A percentile compares a stretch with the other conserved stretches of the same genome.
phyloP scores from a whole-genome alignment of 2,113 vertebrate species.

The Camarhynchus parvulus region DNA sequence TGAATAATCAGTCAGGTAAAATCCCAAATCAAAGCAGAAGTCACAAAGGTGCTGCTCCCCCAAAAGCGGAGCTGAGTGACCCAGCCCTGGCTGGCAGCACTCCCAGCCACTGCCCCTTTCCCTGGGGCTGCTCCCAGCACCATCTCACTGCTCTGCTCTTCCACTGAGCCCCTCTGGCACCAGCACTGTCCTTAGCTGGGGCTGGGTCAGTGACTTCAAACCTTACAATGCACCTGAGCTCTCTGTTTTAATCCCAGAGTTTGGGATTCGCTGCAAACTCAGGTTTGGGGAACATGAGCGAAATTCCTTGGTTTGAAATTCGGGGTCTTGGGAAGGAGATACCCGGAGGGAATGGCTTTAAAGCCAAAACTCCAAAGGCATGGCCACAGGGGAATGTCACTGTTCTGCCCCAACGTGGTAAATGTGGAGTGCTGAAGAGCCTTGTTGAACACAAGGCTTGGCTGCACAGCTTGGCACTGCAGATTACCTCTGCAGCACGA shows the following conservation, averaged over 20 bases:
- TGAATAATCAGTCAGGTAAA: constrained; percentile 49
- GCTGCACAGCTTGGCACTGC: not conserved
- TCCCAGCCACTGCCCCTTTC: not conserved
- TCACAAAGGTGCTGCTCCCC: not conserved
- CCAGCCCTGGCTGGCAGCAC: not conserved
- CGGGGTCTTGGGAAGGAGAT: not conserved
- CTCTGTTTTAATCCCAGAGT: not conserved
- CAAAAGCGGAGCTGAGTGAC: not conserved
- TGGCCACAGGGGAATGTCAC: not conserved
- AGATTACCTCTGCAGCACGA: not conserved
- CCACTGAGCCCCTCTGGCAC: not conserved
- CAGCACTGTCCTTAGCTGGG: not conserved
- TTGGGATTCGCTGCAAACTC: accelerated
- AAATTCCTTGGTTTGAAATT: not conserved
- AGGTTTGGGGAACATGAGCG: not conserved
- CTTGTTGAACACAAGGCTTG: accelerated
- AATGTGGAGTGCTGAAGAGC: not conserved
- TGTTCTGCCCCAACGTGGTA: not conserved
- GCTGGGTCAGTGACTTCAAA: not conserved
- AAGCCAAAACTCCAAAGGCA: not conserved
- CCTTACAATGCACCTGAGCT: accelerated
- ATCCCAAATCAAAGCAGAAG: not conserved
- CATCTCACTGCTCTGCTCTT: not conserved
- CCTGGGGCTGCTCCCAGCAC: not conserved
- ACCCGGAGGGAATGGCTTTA: not conserved